These are phyloP conservation scores for Netelia fuscicornis DNA, from an alignment of 2,888 invertebrate species.

Conservation along the genomic window DNA sequence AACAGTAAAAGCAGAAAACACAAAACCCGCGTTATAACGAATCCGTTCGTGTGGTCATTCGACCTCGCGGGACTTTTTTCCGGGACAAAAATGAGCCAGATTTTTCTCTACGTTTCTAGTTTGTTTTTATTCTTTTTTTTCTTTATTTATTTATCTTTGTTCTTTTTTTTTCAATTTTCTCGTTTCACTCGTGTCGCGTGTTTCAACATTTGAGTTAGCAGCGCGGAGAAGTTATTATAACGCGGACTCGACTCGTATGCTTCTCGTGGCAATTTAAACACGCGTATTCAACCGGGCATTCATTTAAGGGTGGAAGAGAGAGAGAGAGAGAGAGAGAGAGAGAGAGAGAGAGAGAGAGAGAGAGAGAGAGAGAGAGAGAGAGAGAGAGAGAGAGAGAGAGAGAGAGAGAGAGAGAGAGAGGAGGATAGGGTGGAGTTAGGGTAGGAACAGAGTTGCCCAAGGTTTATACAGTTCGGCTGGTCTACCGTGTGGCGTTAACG, in stretches of 20 bases:
- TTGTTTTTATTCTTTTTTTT: too few relatives aligned
- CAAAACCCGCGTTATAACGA: background rate
- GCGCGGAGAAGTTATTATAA: constrained; percentile 1
- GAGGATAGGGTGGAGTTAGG: background rate
- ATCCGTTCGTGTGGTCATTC: background rate
- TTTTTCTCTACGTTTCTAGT: background rate
- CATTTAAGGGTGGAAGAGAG: background rate
- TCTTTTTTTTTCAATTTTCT: too few relatives aligned
- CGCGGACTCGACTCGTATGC: background rate
- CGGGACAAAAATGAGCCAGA: background rate
- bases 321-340: background rate
- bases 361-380: too few relatives aligned
- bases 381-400: too few relatives aligned
- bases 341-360: too few relatives aligned
- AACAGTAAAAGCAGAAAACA: background rate
- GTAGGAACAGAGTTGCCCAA: background rate
- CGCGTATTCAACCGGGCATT: constrained; percentile 10
- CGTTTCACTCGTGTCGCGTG: background rate
- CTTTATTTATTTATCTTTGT: too few relatives aligned
- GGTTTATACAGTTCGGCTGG: background rate
- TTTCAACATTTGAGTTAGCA: background rate
- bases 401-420: too few relatives aligned
- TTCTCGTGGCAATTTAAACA: too few relatives aligned
- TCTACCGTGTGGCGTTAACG: constrained; percentile 7
- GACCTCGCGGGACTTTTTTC: background rate